phyloP scores from a whole-genome alignment of 2,888 invertebrate genomes.

The Parthenolecanium corni region DNA sequence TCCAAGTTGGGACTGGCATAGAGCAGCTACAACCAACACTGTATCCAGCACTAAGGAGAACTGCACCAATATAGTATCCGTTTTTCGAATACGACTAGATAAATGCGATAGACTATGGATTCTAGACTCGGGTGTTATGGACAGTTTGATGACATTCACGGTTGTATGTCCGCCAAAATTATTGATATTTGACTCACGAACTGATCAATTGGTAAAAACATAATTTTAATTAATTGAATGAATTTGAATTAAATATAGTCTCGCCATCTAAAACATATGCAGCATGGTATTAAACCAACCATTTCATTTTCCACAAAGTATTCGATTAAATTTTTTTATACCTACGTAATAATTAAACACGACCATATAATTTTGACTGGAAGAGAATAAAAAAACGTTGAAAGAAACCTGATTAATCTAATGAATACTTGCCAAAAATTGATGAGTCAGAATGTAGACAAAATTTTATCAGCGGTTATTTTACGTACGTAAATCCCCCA shows the following conservation, averaged over 20 bases:
- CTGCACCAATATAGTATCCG: slow-evolving; percentile 65
- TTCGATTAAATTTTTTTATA: not conserved
- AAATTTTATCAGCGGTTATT: no score
- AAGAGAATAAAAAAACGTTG: no score
- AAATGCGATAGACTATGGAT: slow-evolving; percentile 76
- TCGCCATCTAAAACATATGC: no score
- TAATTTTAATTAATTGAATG: not conserved
- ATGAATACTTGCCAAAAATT: no score
- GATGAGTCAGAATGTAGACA: no score
- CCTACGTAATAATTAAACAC: no score
- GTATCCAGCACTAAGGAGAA: slow-evolving; percentile 56
- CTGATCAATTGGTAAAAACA: slow-evolving; percentile 50
- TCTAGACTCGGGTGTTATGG: slow-evolving; percentile 62
- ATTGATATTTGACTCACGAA: slow-evolving; percentile 63
- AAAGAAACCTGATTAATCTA: no score
- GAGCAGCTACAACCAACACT: slow-evolving; percentile 48
- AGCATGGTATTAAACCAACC: not conserved
- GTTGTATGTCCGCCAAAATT: slow-evolving; percentile 66
- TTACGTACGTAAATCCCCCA: no score
- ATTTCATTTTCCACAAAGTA: not conserved
- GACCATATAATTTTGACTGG: no score
- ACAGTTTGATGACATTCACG: slow-evolving; percentile 56
- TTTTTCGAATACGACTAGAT: slow-evolving; percentile 63
- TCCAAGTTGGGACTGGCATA: slow-evolving; percentile 66
- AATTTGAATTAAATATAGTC: not conserved